Evolutionary conservation across 2,113 vertebrate genomes (phyloP), one percentile per base, ranked within the genome.

Genomic region (Cisticola juncidis): DNA sequence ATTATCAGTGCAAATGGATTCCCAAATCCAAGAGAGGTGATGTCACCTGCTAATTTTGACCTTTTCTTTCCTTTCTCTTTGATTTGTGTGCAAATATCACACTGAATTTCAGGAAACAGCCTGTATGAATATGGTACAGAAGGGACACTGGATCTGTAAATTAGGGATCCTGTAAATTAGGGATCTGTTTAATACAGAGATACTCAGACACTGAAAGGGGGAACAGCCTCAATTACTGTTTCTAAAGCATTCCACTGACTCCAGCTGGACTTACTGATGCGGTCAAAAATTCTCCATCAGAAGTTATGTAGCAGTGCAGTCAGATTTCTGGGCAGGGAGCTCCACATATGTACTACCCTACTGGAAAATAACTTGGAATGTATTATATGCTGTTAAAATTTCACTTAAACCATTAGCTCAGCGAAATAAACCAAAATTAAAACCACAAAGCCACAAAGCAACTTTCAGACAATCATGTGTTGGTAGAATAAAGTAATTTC

Each of bases 1-100:
- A 97, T 99, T 62, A 98, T 99, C 95, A 96, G 92, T 66, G 98
- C 98, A 85, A 99, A 99, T 38, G 99, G 99, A 92, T 99, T 99
- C 94, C 99, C 99, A 65, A 99, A 97, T 91, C 95, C 97, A 89
- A 98, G 97, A 98, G 98, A 99, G 98, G 99, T 99, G 92, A 97
- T 90, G 42, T 7, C 40, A 70, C 10, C 24, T 36, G 31, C 38
- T 80, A 5, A 18, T 36, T 58, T 74, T 12, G 15, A 47, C 77
- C 3, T 15, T 23, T 62, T 42, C 60, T 24, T 45, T 2, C 2
- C 14, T 44, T 83, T 57, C 60, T 10, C 18, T 86, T 72, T 28
- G 11, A 33, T 57, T 36, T 61, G 51, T 11, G 26, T 56, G 21
- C 31, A 90, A 74, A 72, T 53, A 80, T 9, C 64, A 29, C 14